Evolutionary conservation across 2,888 invertebrate genomes (phyloP), one percentile per base, ranked within the genome.

Genomic region (Ichneumoninae sp.): DNA sequence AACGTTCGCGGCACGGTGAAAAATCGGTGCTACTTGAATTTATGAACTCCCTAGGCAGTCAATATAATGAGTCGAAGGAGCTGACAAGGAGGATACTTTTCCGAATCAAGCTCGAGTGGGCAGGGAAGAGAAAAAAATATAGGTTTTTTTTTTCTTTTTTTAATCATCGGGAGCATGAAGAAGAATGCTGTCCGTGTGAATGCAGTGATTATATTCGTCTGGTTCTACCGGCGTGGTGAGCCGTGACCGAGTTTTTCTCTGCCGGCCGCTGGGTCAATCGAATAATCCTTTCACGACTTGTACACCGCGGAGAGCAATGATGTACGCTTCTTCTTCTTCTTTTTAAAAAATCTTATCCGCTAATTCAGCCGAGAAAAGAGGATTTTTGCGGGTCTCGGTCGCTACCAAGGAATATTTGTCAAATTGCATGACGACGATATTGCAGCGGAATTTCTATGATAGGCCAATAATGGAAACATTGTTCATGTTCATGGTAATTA

Each of bases 221-320:
- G 71, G 63, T 50, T 60, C 50, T 76, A 68, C 63, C 54, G 71
- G 70, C 69, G 36, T 36, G 54, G 71, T 66, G 70, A 80, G 83
- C 83, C 83, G 83, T 83, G 83, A 83, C 83, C 83, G 83, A 83
- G 83, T 83, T 83, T 71, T 76, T 80, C 80, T 75, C 66, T 74
- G 63, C 16, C 69, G 47, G 57, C 47, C 74, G 80, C 10, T 83
- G 76, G 83, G 76, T 83, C 83, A 80, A 83, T 83, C 83, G 71
- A 76, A 83, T 76, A 80, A 80, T 83, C 83, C 83, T 83, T 80
- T 80, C 76, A 52, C 76, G 83, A 83, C 47, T 65, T 50, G 66
- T 57, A 19, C 36, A 36, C 13, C 44, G 22, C 33, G n/a, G 26
- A 33, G 36, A 71, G 60, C 76, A 33, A 60, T 76, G 80, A 76